Conservation (phyloP, 2,888 invertebrate species). For the Drosophila colorata region DNA sequence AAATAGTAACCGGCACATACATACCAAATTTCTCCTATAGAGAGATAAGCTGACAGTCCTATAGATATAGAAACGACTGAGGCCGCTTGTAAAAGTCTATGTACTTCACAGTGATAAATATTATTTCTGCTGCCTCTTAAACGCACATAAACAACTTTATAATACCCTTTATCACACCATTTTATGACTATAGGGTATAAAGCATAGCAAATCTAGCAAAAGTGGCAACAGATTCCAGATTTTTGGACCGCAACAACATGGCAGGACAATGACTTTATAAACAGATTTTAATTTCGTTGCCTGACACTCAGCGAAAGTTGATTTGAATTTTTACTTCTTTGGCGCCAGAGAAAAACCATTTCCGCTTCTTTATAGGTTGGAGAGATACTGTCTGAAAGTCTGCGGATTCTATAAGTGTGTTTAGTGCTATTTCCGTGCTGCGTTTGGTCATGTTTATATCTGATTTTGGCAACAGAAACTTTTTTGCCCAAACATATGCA, state of each 20-base stretch:
- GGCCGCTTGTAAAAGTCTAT: too few relatives aligned
- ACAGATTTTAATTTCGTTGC: constrained; percentile 75
- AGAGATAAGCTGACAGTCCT: too few relatives aligned
- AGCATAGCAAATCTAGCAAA: constrained; percentile 14
- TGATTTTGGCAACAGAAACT: constrained; percentile 23
- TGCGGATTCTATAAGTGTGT: constrained; percentile 1
- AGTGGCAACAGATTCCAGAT: constrained; percentile 40
- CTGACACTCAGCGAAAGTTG: constrained; percentile 15
- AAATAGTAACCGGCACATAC: too few relatives aligned
- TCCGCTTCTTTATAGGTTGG: constrained; percentile 60
- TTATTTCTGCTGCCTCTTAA: too few relatives aligned
- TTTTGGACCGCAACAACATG: constrained; percentile 48
- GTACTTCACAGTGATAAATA: too few relatives aligned
- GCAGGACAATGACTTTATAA: constrained; percentile 75
- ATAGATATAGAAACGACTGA: too few relatives aligned
- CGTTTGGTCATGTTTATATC: constrained; percentile 18
- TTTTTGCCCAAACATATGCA: constrained; percentile 20
- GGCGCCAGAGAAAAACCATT: constrained; percentile 64
- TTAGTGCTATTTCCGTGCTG: constrained; percentile 33
- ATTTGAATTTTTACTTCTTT: constrained; percentile 33
- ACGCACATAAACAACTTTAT: too few relatives aligned
- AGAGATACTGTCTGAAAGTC: constrained; percentile 11
- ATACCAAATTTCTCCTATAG: too few relatives aligned
- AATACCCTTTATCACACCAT: neutral
- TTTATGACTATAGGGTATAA: constrained; percentile 15